These are phyloP conservation scores for Heliocidaris tuberculata DNA, from an alignment of 35 echinoderm and acorn worm species.

Conservation along the genomic window DNA sequence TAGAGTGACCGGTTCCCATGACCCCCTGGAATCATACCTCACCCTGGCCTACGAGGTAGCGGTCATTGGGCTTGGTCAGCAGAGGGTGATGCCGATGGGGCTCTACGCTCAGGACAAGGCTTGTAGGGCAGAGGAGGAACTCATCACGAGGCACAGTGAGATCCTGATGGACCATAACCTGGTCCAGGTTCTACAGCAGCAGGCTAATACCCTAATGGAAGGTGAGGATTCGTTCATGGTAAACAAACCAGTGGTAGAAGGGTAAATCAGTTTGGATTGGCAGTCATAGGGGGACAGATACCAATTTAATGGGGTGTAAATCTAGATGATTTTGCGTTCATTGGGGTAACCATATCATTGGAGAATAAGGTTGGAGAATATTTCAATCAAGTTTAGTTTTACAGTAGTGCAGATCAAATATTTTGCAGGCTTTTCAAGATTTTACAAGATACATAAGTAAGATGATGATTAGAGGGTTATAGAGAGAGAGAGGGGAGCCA, in stretches of 20 bases:
- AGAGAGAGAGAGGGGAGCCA: too few relatives aligned
- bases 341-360: too few relatives aligned
- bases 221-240: slow-evolving; percentile 30
- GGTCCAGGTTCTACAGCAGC: slow-evolving; percentile 91
- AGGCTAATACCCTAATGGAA: slow-evolving; percentile 89
- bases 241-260: not conserved
- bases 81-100: slow-evolving; percentile 95
- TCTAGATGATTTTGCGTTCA: not conserved
- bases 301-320: not conserved
- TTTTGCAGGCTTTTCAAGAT: too few relatives aligned
- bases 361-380: too few relatives aligned
- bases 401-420: too few relatives aligned
- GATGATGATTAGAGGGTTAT: too few relatives aligned
- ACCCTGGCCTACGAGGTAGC: slow-evolving; percentile 87
- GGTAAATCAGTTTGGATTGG: not conserved
- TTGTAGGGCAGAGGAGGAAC: slow-evolving; percentile 91
- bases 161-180: slow-evolving; percentile 84
- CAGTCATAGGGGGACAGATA: not conserved
- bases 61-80: slow-evolving; percentile 91
- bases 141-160: slow-evolving; percentile 88
- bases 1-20: slow-evolving; percentile 62
- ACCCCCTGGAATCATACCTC: slow-evolving; percentile 86
- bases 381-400: too few relatives aligned
- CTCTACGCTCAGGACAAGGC: slow-evolving; percentile 98
- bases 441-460: too few relatives aligned